Percentiles rank a stretch among this genome's conserved stretches.
phyloP scores from a whole-genome alignment of 2,113 vertebrate species.

The Alaudala cheleensis region DNA sequence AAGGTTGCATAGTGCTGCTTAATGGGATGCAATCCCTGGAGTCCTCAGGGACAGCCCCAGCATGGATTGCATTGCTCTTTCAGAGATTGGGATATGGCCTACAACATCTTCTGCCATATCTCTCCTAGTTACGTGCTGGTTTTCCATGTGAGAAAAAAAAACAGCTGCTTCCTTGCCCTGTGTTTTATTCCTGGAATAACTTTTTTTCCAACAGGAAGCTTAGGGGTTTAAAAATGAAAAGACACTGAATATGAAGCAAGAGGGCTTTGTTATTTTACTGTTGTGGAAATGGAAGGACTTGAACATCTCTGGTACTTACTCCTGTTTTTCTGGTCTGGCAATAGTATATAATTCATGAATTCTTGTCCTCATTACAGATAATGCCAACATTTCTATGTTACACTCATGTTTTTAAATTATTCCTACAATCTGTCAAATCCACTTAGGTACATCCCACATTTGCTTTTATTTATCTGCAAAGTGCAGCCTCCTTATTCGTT shows the following conservation, averaged over 20 bases:
- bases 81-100: background rate
- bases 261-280: background rate
- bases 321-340: background rate
- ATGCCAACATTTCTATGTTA: constrained; percentile 10
- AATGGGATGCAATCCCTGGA: background rate
- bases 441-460: constrained; percentile 44
- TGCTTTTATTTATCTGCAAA: constrained; percentile 64
- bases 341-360: background rate
- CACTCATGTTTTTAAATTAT: constrained; percentile 30
- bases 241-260: background rate
- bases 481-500: constrained; percentile 50
- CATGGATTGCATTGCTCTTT: background rate
- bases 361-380: background rate
- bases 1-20: background rate
- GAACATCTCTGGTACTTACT: background rate
- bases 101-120: background rate
- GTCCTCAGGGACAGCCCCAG: background rate
- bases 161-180: background rate
- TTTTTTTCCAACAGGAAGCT: background rate
- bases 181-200: background rate
- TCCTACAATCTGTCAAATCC: constrained; percentile 30
- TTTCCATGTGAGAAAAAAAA: background rate
- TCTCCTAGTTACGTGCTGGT: background rate
- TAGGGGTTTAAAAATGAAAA: background rate
- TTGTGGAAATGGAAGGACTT: background rate